Conservation (phyloP, 1,140 invertebrate genomes). For the Pachyrhynchus sulphureomaculatus region DNA sequence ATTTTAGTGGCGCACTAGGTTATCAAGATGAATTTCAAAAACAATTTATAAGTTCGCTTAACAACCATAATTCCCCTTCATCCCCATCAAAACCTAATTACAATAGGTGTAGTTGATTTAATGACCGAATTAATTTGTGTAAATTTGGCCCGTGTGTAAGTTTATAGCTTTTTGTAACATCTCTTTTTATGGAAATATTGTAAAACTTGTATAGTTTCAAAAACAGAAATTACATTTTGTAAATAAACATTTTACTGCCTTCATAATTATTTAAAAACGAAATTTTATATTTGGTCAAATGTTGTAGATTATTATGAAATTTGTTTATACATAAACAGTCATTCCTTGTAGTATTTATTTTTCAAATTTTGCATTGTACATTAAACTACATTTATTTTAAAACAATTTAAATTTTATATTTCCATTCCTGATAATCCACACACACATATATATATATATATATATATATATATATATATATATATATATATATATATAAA, state of each 20-base stretch:
- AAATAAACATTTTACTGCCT: conserved; percentile 35
- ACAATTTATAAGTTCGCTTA: conserved; percentile 43
- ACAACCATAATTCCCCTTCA: conserved; percentile 22
- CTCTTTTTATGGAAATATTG: neutral
- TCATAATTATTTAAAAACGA: neutral
- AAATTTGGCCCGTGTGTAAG: neutral
- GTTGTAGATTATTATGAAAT: conserved; percentile 25
- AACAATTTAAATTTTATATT: neutral
- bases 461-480: too few relatives aligned
- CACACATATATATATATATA: too few relatives aligned
- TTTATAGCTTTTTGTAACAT: conserved; percentile 9
- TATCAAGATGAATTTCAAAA: conserved; percentile 50
- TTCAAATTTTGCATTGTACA: conserved; percentile 40
- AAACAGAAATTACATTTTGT: conserved; percentile 5
- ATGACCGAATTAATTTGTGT: too few relatives aligned
- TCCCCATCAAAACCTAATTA: neutral
- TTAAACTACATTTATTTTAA: conserved; percentile 4
- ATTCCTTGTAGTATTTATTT: conserved; percentile 42
- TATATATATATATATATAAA: too few relatives aligned
- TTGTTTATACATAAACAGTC: conserved; percentile 32
- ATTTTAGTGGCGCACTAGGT: conserved; percentile 21
- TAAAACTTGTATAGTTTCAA: neutral
- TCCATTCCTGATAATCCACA: too few relatives aligned
- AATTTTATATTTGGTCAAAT: conserved; percentile 9
- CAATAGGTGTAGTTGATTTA: conserved; percentile 44